These are phyloP conservation scores for Struthidea cinerea DNA, from an alignment of 2,113 vertebrate species.

Conservation along the genomic window DNA sequence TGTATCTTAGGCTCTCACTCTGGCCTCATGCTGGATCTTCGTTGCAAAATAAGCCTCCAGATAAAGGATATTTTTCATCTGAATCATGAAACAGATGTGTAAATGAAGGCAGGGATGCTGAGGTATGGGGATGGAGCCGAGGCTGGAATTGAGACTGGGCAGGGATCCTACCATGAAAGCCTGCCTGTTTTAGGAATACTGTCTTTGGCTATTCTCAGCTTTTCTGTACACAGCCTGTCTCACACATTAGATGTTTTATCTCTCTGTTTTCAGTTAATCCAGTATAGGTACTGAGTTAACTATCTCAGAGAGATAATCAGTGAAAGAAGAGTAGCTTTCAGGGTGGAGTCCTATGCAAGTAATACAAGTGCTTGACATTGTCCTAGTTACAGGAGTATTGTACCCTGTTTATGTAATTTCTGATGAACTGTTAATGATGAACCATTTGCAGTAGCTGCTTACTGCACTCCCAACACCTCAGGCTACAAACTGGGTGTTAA, in stretches of 20 bases:
- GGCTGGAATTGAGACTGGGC: background rate
- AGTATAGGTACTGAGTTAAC: background rate
- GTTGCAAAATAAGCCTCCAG: background rate
- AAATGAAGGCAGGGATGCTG: background rate
- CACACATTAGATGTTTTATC: background rate
- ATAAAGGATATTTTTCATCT: background rate
- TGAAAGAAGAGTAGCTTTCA: background rate
- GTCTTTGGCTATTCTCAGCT: background rate
- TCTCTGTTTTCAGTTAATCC: background rate
- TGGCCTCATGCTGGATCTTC: background rate
- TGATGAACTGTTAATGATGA: background rate
- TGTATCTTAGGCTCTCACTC: background rate
- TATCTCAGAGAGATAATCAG: background rate
- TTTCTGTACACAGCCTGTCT: background rate
- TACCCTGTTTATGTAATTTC: background rate
- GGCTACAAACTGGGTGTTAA: background rate
- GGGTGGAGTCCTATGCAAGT: background rate
- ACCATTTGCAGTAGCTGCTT: background rate
- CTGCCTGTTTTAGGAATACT: background rate
- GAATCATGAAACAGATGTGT: background rate
- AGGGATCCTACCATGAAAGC: background rate
- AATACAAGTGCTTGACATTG: background rate
- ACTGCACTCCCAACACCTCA: background rate
- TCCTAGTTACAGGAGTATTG: background rate
- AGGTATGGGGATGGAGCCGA: background rate